Evolutionary conservation across 2,113 vertebrate species (phyloP).

Genomic region (Urocynchramus pylzowi): DNA sequence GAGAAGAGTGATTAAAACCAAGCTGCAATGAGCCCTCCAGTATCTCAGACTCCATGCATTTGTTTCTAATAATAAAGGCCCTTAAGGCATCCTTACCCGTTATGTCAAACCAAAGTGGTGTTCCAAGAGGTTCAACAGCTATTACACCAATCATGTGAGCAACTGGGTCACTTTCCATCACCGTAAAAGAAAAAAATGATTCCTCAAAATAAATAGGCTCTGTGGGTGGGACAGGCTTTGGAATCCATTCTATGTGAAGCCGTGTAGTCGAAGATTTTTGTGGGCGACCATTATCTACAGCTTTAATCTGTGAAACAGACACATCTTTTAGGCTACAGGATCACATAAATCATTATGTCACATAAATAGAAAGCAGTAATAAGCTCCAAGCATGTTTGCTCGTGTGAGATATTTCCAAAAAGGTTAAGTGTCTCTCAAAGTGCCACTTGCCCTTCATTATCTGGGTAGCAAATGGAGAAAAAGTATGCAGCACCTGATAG

Average conservation of each 20-base stretch:
- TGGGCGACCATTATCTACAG: constrained; percentile 95
- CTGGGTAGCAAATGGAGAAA: background rate
- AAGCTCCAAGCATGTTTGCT: background rate
- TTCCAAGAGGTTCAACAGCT: constrained; percentile 83
- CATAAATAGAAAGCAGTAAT: background rate
- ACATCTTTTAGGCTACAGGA: background rate
- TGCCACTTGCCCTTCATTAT: constrained; percentile 42
- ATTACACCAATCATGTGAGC: constrained; percentile 97
- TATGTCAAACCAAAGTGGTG: constrained; percentile 95
- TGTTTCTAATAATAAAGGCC: constrained; percentile 27
- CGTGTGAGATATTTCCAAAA: background rate
- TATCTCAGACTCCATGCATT: background rate
- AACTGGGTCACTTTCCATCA: constrained; percentile 97
- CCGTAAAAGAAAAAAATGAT: constrained; percentile 85
- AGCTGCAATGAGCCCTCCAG: background rate
- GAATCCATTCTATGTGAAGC: constrained; percentile 95
- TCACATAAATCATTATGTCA: background rate
- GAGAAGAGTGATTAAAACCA: background rate
- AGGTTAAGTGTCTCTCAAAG: constrained; percentile 39
- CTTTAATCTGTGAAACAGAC: constrained; percentile 87
- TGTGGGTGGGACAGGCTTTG: constrained; percentile 78
- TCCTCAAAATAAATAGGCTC: constrained; percentile 88
- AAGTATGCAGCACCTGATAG: background rate
- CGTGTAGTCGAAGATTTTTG: constrained; percentile 92
- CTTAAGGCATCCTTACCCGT: constrained; percentile 75